phyloP scores from a whole-genome alignment of 2,797 vertebrate species.

The Sebastes matsubarae region DNA sequence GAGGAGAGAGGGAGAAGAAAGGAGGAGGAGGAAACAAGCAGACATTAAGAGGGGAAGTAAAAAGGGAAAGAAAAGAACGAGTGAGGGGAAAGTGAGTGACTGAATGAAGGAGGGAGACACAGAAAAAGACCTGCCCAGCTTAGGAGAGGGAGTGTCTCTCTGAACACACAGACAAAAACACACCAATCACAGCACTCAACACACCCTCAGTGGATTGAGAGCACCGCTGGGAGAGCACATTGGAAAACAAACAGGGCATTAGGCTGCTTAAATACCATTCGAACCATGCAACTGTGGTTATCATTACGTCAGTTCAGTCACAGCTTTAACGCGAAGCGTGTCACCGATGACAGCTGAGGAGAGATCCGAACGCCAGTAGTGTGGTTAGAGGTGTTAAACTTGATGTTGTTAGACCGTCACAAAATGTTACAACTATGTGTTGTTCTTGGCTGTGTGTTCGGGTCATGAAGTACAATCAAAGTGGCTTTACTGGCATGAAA shows the following conservation, averaged over 20 bases:
- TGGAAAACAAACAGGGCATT: constrained; percentile 77
- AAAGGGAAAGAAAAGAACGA: constrained; percentile 64
- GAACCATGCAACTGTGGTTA: constrained; percentile 53
- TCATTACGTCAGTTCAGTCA: constrained; percentile 44
- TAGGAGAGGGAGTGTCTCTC: constrained; percentile 64
- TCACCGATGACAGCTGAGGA: constrained; percentile 54
- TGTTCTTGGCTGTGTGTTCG: neutral
- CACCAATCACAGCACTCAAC: constrained; percentile 68
- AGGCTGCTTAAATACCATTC: constrained; percentile 68
- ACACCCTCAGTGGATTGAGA: constrained; percentile 57
- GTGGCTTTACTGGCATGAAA: too few species aligned
- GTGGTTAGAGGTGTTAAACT: constrained; percentile 21
- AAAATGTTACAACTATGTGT: neutral
- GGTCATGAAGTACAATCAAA: neutral
- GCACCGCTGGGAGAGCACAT: constrained; percentile 55
- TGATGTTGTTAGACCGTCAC: neutral
- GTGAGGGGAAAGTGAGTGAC: constrained; percentile 64
- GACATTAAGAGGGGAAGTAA: constrained; percentile 68
- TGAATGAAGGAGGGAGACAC: constrained; percentile 52
- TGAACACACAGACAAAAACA: constrained; percentile 55
- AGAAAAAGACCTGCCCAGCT: constrained; percentile 51
- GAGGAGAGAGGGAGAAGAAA: constrained; percentile 66
- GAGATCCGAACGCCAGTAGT: constrained; percentile 29
- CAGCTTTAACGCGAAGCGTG: constrained; percentile 29
- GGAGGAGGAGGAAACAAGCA: constrained; percentile 70